Evolutionary conservation across 2,797 vertebrate species (phyloP), one percentile per base, ranked within the genome.

Genomic region (Semotilus atromaculatus): DNA sequence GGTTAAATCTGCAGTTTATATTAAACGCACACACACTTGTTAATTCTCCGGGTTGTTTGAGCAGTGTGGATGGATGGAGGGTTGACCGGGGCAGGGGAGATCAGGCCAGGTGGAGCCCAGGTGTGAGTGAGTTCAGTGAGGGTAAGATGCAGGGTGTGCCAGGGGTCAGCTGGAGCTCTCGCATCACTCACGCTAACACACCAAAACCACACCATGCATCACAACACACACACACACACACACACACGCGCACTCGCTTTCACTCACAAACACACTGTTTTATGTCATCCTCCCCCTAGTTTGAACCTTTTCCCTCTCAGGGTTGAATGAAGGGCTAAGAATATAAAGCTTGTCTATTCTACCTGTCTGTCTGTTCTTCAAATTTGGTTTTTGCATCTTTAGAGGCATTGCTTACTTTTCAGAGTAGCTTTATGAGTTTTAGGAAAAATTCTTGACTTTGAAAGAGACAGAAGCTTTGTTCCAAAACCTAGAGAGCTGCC

Each of bases 91-190:
- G 38, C 86, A 77, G 7, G 45, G 66, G 67, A 86, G 60, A 21
- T 60, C 7, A 34, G 21, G 85, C 89, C 86, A 90, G 81, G 40
- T 86, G 82, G 76, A 89, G 68, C 62, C 83, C 82, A 86, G 80
- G 89, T 89, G 89, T 73, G 88, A 90, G 82, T 31, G 82, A 76
- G 84, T 88, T 88, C 80, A 90, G 71, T 45, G 38, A 31, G 87
- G 82, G 84, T 81, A 60, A 77, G 40, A 31, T 55, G 16, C 75
- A 86, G 80, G 72, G 80, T 89, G 86, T 72, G 82, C 89, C 86
- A 89, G 85, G 73, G 88, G 82, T 88, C 89, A 89, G 80, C 48
- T 83, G 81, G 85, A 88, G 71, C 86, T 71, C 70, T 74, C 64
- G 76, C 75, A 84, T 87, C 66, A 82, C 85, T 87, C 66, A 82